phyloP scores from a whole-genome alignment of 2,113 vertebrate genomes.

The Okapia johnstoni region DNA sequence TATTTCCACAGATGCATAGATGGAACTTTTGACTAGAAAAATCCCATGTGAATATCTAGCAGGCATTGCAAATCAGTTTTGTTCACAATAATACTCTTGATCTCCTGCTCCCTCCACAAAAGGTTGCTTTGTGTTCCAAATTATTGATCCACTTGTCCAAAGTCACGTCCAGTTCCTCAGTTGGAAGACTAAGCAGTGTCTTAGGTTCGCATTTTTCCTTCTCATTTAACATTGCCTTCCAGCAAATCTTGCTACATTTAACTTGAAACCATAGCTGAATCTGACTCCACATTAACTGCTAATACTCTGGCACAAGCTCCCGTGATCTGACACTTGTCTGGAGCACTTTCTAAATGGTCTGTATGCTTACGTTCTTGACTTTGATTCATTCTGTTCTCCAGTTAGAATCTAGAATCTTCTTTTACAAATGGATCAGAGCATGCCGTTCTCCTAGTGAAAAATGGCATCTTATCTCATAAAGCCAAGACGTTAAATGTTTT shows the following conservation, averaged over 20 bases:
- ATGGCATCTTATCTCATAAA: not conserved
- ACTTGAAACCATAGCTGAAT: not conserved
- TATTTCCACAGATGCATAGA: not conserved
- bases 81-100: not conserved
- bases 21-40: not conserved
- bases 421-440: not conserved
- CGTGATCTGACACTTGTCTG: not conserved
- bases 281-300: not conserved
- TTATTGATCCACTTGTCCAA: not conserved
- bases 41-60: not conserved
- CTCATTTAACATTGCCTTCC: not conserved
- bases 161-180: not conserved
- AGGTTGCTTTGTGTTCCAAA: not conserved
- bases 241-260: not conserved
- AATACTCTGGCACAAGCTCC: not conserved
- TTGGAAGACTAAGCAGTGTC: not conserved
- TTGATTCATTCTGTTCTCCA: not conserved
- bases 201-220: not conserved
- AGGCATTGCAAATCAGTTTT: not conserved
- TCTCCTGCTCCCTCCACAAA: not conserved
- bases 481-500: not conserved
- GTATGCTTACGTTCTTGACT: rapidly evolving
- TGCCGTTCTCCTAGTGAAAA: not conserved
- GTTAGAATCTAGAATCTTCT: not conserved
- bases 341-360: not conserved